These are phyloP conservation scores for Xenopus borealis DNA, from an alignment of 2,113 vertebrate species.

Conservation along the genomic window DNA sequence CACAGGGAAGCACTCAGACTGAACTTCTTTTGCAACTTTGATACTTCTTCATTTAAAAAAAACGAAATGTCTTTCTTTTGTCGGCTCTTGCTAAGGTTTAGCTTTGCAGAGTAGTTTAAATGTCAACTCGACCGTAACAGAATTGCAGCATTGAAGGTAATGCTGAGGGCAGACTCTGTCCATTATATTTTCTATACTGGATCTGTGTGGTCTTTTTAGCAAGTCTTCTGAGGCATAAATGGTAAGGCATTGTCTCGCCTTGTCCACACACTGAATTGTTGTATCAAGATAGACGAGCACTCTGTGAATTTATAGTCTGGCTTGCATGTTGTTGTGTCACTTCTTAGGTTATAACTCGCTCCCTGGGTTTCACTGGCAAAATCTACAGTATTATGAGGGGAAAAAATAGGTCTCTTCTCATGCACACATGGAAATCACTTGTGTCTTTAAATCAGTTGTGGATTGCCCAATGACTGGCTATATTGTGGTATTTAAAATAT, in stretches of 20 bases:
- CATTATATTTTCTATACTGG: slow-evolving; percentile 48
- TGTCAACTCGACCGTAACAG: slow-evolving; percentile 35
- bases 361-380: slow-evolving; percentile 40
- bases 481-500: not conserved
- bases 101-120: slow-evolving; percentile 31
- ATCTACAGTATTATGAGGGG: slow-evolving; percentile 13
- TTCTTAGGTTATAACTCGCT: slow-evolving; percentile 26
- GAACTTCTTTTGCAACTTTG: slow-evolving; percentile 21
- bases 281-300: slow-evolving; percentile 40
- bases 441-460: too few species aligned
- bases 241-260: slow-evolving; percentile 41
- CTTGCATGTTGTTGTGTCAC: slow-evolving; percentile 39
- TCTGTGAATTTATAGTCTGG: slow-evolving; percentile 36
- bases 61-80: not conserved
- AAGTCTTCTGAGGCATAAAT: slow-evolving; percentile 46
- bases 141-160: slow-evolving; percentile 39
- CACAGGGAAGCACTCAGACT: slow-evolving; percentile 15
- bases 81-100: slow-evolving; percentile 25
- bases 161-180: slow-evolving; percentile 44
- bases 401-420: not conserved
- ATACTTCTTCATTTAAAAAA: slow-evolving; percentile 23
- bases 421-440: not conserved
- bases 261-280: slow-evolving; percentile 37
- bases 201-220: slow-evolving; percentile 42
- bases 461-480: too few species aligned